Percentiles rank a stretch among this genome's conserved stretches.
phyloP scores from a whole-genome alignment of 2,888 invertebrate genomes.

The Malthinus seriepunctatus region DNA sequence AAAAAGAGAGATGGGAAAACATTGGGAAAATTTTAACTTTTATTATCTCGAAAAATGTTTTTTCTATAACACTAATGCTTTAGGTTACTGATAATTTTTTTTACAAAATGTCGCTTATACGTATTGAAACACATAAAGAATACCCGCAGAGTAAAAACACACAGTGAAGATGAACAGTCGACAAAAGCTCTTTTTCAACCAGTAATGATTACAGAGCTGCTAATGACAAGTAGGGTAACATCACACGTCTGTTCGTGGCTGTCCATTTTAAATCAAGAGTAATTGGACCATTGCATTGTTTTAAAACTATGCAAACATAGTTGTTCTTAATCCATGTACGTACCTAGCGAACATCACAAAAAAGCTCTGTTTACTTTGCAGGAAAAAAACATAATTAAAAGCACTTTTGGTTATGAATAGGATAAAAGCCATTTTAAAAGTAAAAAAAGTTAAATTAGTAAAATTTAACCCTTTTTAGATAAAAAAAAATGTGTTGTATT shows the following conservation, averaged over 20 bases:
- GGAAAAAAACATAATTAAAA: too few relatives aligned
- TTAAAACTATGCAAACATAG: slow-evolving; percentile 17
- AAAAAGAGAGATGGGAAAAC: too few relatives aligned
- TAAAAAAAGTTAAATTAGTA: too few relatives aligned
- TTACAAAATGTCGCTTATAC: slow-evolving; percentile 8
- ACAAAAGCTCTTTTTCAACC: slow-evolving; percentile 17
- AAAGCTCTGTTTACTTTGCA: too few relatives aligned
- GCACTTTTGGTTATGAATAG: too few relatives aligned
- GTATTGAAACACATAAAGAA: slow-evolving; percentile 17
- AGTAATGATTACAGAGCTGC: slow-evolving; percentile 21
- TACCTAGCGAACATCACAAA: too few relatives aligned
- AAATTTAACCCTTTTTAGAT: too few relatives aligned
- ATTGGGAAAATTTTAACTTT: slow-evolving; percentile 4
- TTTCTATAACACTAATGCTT: slow-evolving; percentile 9
- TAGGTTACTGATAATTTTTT: slow-evolving; percentile 14
- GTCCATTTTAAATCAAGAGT: slow-evolving; percentile 14
- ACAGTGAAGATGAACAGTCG: slow-evolving; percentile 17
- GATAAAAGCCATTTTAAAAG: too few relatives aligned
- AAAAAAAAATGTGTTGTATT: too few relatives aligned
- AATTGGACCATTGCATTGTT: slow-evolving; percentile 19
- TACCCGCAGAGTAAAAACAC: slow-evolving; percentile 12
- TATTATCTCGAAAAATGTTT: slow-evolving; percentile 2
- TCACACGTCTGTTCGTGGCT: slow-evolving; percentile 17
- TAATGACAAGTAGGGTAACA: slow-evolving; percentile 22
- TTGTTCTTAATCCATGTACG: too few relatives aligned